phyloP scores from a whole-genome alignment of 2,888 invertebrate species.

The Polyommatus icarus region DNA sequence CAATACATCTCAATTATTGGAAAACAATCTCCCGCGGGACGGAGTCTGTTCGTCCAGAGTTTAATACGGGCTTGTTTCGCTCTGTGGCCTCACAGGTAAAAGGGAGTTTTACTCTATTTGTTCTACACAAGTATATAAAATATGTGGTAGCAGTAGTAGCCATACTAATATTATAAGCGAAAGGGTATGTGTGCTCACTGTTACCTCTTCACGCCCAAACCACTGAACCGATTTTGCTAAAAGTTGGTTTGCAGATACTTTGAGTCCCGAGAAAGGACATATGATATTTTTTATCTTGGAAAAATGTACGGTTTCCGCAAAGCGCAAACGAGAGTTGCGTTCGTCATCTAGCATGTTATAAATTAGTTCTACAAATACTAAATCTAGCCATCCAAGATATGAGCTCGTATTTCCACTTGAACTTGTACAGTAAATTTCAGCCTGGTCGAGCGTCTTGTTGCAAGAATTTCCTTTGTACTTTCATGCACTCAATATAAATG shows the following conservation, averaged over 20 bases:
- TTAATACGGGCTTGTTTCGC: constrained; percentile 12
- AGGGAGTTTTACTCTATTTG: background rate
- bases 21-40: constrained; percentile 1
- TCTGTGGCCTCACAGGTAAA: constrained; percentile 4
- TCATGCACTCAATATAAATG: background rate
- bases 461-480: background rate
- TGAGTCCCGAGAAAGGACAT: too few relatives aligned
- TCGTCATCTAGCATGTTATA: background rate
- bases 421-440: background rate
- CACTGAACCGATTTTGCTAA: too few relatives aligned
- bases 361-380: background rate
- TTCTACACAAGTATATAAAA: background rate
- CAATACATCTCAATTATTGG: constrained; percentile 12
- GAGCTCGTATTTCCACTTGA: background rate
- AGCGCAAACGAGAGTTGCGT: too few relatives aligned
- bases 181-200: too few relatives aligned
- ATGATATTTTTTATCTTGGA: too few relatives aligned
- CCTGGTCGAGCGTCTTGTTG: background rate
- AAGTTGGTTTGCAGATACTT: too few relatives aligned
- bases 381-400: background rate
- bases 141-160: background rate
- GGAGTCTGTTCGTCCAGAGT: background rate
- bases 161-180: too few relatives aligned
- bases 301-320: too few relatives aligned
- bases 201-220: too few relatives aligned